phyloP scores from a whole-genome alignment of 2,888 invertebrate species.

The Zeuzera pyrina region DNA sequence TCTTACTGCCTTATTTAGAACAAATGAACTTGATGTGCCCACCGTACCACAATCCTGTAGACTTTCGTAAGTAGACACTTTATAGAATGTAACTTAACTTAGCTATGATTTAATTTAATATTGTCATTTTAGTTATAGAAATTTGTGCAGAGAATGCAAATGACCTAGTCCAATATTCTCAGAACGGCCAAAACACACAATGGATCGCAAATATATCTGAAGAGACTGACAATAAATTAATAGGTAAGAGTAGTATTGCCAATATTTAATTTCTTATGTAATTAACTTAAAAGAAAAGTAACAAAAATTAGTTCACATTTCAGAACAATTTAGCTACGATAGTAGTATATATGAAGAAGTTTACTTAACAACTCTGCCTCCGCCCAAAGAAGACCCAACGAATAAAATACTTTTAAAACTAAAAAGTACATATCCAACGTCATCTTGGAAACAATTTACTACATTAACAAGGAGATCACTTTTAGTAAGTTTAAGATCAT shows the following conservation, averaged over 20 bases:
- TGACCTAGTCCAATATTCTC: constrained; percentile 35
- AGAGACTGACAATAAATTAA: constrained; percentile 45
- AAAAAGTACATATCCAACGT: constrained; percentile 57
- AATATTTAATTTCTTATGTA: too few species aligned
- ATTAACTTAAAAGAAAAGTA: not conserved
- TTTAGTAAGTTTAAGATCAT: constrained; percentile 35
- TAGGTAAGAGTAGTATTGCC: constrained; percentile 27
- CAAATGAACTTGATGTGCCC: constrained; percentile 84
- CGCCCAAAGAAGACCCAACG: constrained; percentile 51
- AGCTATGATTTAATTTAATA: not conserved
- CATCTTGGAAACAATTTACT: constrained; percentile 53
- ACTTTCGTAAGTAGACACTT: constrained; percentile 79
- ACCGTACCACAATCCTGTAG: constrained; percentile 91
- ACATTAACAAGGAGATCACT: constrained; percentile 51
- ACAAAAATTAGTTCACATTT: constrained; percentile 10
- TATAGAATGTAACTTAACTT: not conserved
- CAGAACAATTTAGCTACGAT: constrained; percentile 38
- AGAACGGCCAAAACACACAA: constrained; percentile 42
- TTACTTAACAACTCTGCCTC: constrained; percentile 44
- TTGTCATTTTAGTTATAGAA: constrained; percentile 63
- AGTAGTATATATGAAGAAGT: constrained; percentile 39
- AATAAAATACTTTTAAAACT: constrained; percentile 53
- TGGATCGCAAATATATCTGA: constrained; percentile 41
- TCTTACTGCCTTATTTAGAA: constrained; percentile 83
- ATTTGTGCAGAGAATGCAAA: constrained; percentile 41